Base-by-base conservation (phyloP, 2,888 invertebrate species). In the Dexiosoma caninum region DNA sequence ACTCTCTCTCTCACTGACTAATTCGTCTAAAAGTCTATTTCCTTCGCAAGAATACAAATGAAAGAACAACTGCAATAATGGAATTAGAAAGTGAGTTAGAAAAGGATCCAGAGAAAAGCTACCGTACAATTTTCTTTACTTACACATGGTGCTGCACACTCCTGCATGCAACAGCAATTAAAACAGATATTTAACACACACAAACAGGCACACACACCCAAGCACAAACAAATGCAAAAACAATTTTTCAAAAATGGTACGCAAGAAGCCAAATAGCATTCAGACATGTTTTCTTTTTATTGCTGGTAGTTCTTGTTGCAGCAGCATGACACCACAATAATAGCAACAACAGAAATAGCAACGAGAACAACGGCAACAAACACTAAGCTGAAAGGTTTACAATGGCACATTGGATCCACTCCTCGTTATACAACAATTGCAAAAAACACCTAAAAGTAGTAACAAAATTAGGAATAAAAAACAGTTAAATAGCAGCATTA, bases 241-340 rank as follows among this genome's bases (percentile, higher is more conserved):
- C 14, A 59, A 32, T 67, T 67, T 67, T 46, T 3, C 9, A 75
- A 67, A 75, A 67, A 7, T 67, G 75, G 35, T 59, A 59, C 23
- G 16, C 44, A 74, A 37, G 37, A 55, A 57, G 30, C 37, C 66
- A 59, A 59, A 9, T 30, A 40, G 40, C 32, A 67, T 59, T 75
- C 66, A 66, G 59, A 27, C 14, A 23, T 8, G 27, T 44, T 6
- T 40, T 27, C 51, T 55, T 27, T n/a, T 51, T 40, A 35, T 46
- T 23, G 23, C 12, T 12, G 2, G 14, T 8, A 16, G 3, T 30
- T 53, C 10, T 57, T 42, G 40, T 49, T 40, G 21, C 64, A 23
- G 37, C 49, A 37, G n/a, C 42, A 76, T 42, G 57, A 67, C 44
- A 72, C 21, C 37, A 44, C 64, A 49, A 49, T 42, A 44, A 44